Base-by-base conservation (phyloP, 2,113 vertebrate species). In the Acanthisitta chloris region DNA sequence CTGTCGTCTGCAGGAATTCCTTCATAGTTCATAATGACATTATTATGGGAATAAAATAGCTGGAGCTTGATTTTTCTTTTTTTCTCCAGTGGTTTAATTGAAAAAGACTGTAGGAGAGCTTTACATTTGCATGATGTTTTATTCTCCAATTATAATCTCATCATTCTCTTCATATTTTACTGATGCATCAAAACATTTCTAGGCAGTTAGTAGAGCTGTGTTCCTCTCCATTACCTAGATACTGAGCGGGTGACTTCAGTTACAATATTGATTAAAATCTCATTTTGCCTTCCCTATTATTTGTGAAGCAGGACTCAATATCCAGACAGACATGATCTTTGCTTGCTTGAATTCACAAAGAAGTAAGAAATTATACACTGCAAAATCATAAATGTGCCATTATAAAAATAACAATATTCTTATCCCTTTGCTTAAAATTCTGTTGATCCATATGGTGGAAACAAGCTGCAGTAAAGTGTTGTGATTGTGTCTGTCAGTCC, bases 271-370 rank as follows among this genome's bases (percentile, higher is more conserved):
- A 48, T 80, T 65, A 67, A 61, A 17, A 61, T 52, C 31, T 93
- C 33, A 12, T 64, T 66, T 78, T 87, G 24, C 23, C 36, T 67
- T 74, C 45, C 4, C 31, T 76, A 3, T 71, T 81, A 45, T 49
- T 74, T 72, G 36, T 81, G 90, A 87, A 67, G 36, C 52, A 85
- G 54, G n/a, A 71, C 40, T 33, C 91, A 43, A 79, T 84, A 91
- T 95, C 73, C 31, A 12, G 70, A 17, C 57, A 74, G 66, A 12
- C 15, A 0, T 19, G 18, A n/a, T 71, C 51, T 76, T 55, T 67
- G 17, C 33, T 69, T 85, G 51, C 52, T 95, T 70, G 40, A 62
- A 51, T 86, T 93, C 40, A n/a, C 34, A 43, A 49, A 58, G 62
- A 62, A 88, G 34, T 38, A 28, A 9, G 36, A 51, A 74, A 71